phyloP scores from a whole-genome alignment of 2,797 vertebrate genomes.

The Hemibagrus guttatus region DNA sequence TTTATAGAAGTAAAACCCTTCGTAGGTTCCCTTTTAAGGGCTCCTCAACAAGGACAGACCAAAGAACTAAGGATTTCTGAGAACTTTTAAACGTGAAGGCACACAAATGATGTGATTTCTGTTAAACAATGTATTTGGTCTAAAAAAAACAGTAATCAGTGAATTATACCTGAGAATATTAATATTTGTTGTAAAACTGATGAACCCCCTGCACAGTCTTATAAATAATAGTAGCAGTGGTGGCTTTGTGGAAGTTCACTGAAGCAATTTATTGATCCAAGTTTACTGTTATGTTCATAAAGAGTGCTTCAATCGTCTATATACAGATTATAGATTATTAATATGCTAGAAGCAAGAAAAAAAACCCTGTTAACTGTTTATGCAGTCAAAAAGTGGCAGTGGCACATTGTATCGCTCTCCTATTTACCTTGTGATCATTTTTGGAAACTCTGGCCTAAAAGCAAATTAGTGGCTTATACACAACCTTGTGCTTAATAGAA shows the following conservation, averaged over 20 bases:
- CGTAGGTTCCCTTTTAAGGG: background rate
- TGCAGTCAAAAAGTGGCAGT: no score
- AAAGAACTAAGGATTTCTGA: background rate
- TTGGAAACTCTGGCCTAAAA: background rate
- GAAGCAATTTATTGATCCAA: no score
- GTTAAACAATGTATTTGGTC: slow-evolving; percentile 20
- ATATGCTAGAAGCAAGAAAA: no score
- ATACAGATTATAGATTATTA: no score
- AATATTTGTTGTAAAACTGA: background rate
- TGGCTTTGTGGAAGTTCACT: background rate
- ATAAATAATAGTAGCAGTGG: background rate
- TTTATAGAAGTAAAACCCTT: background rate
- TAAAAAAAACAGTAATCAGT: background rate
- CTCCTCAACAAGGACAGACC: background rate
- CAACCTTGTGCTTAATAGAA: background rate
- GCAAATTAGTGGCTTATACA: background rate
- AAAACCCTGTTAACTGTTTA: no score
- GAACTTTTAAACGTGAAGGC: background rate
- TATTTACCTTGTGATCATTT: background rate
- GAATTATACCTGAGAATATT: background rate
- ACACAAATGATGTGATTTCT: slow-evolving; percentile 38
- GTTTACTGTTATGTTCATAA: no score
- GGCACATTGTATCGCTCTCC: background rate
- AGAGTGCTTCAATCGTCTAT: no score
- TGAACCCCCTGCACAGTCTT: background rate